A percentile compares a stretch with the other conserved stretches of the same genome.
These are phyloP conservation scores for Drosophila emarginata DNA, from an alignment of 2,888 invertebrate species.

Conservation along the genomic window DNA sequence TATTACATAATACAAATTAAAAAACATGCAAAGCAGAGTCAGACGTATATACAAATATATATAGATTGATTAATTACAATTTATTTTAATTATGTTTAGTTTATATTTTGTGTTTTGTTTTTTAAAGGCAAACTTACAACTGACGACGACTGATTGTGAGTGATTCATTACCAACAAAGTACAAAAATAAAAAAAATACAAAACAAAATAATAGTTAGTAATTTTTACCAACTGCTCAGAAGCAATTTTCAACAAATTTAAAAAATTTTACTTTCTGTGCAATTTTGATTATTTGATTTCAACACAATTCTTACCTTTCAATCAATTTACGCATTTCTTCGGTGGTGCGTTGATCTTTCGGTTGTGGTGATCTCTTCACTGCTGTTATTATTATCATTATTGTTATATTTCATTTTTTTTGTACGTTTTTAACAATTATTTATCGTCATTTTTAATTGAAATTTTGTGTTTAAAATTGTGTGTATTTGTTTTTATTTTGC, in stretches of 20 bases:
- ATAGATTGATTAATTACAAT: conserved; percentile 18
- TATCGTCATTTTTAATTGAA: conserved; percentile 29
- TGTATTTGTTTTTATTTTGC: conserved; percentile 23
- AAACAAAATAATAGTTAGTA: conserved; percentile 24
- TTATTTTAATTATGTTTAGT: conserved; percentile 24
- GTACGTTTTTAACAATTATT: conserved; percentile 47
- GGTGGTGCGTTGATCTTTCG: conserved; percentile 96
- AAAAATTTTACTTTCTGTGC: conserved; percentile 13
- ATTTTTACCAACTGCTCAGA: conserved; percentile 22
- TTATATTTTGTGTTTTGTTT: conserved; percentile 16
- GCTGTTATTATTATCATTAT: conserved; percentile 67
- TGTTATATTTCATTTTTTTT: conserved; percentile 22
- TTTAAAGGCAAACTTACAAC: conserved; percentile 70
- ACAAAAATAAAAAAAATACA: conserved; percentile 16
- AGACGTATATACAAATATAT: background rate
- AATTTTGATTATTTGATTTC: conserved; percentile 5
- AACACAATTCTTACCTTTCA: conserved; percentile 89
- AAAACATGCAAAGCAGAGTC: conserved; percentile 35
- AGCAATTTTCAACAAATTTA: conserved; percentile 9
- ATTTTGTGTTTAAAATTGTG: background rate
- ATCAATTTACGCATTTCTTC: conserved; percentile 98
- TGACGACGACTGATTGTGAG: conserved; percentile 75
- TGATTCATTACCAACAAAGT: conserved; percentile 15
- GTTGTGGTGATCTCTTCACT: conserved; percentile 87
- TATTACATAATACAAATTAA: background rate